Base-by-base conservation (phyloP, 2,797 vertebrate genomes). In the Helostoma temminkii region DNA sequence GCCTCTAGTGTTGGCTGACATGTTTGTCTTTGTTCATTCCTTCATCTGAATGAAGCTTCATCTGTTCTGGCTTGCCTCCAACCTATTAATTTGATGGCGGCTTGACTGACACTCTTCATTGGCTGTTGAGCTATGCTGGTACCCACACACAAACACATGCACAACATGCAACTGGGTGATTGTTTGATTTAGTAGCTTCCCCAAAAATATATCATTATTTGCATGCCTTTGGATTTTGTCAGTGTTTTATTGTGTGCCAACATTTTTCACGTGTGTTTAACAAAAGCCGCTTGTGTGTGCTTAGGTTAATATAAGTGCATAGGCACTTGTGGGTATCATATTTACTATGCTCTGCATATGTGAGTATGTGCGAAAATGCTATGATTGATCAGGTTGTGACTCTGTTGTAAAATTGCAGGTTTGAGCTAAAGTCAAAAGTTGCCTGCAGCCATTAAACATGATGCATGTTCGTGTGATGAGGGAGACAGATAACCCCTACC, bases 381-480 rank as follows among this genome's bases (percentile, higher is more conserved):
- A 2, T 88, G 89, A 89, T 81, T 86, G 78, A 90, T 89, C 10
- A 69, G 24, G 28, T 34, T 18, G 74, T 65, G 60, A 76, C 65
- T 47, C 11, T 71, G 49, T 76, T 75, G 78, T 61, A 66, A 74
- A 74, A 62, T 50, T 61, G 47, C 25, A 24, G 55, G 70, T 80
- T 60, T 79, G 73, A 78, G 72, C 80, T 83, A 81, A 84, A 76
- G 66, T 78, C 65, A 73, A 80, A 71, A 74, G 74, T 80, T 8
- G 75, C 86, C 76, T 32, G 73, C 75, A 81, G 88, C 64, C 79
- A 80, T 86, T 81, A 87, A 87, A 84, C 74, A 78, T 81, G 86
- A 91, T 91, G 80, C 76, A 89, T 88, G 89, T 65, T 74, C 80
- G 63, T 78, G 56, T 43, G 74, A 83, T 81, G 71, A 43, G 7